Base-by-base conservation (phyloP, 2,797 vertebrate species). In the Pseudocheirus occidentalis region DNA sequence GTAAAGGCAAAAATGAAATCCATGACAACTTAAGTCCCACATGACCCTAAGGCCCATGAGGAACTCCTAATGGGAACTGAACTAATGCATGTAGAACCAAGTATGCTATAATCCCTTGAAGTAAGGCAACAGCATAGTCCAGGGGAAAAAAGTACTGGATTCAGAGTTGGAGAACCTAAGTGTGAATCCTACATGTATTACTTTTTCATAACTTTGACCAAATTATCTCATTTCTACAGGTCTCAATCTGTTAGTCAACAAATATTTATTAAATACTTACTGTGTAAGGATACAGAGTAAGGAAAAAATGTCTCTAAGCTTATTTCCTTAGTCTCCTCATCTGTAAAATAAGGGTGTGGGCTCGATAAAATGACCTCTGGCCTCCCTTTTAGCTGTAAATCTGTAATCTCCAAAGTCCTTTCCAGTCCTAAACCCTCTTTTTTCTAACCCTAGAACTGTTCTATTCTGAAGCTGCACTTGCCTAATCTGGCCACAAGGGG, bases 401-500 rank as follows among this genome's bases (percentile, higher is more conserved):
- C n/a, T 73, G n/a, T 62, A 40, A 73, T 73, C n/a, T 40, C 66
- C 16, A 73, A 73, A 6, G 40, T 46, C 40, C 9, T 13, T 81
- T 40, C n/a, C 66, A 0, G 5, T 16, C 24, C 12, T 81, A 81
- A 81, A 81, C 73, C 11, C n/a, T 9, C 73, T 81, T 40, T 24
- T 11, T 9, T 81, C 73, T 73, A 9, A 73, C 34, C 34, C 46
- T 10, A 56, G n/a, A 73, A n/a, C 16, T 73, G 5, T 6, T 81
- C 73, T 46, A 27, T 46, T 81, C n/a, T 46, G 73, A 46, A 46
- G 40, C 21, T 24, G 40, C 7, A 46, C 7, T 46, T 81, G 18
- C 40, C 73, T 81, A 81, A 46, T 27, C 28, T 1, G 56, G 57
- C 94, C 97, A 97, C 92, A 40, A 5, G 95, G 66, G 92, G 95